A percentile compares a stretch with the other conserved stretches of the same genome.
Evolutionary conservation across 2,797 vertebrate genomes (phyloP).

Genomic region (Enteromius fasciolatus): DNA sequence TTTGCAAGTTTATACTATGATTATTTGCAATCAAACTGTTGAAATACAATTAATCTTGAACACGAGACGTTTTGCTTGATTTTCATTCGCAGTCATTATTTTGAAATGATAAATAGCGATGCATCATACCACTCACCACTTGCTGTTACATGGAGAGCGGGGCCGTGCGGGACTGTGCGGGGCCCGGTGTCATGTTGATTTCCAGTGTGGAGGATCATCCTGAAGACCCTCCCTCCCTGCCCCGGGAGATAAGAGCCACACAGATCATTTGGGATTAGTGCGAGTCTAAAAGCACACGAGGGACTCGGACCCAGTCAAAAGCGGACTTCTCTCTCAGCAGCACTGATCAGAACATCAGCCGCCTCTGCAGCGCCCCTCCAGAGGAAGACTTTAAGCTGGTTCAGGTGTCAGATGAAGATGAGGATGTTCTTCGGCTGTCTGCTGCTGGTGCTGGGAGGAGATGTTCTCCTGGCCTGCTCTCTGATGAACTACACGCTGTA

Average conservation of each 20-base stretch:
- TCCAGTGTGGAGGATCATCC: conserved; percentile 2
- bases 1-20: not conserved
- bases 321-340: not conserved
- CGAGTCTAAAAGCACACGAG: conserved; percentile 65
- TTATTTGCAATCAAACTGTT: not conserved
- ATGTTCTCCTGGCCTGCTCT: conserved; percentile 73
- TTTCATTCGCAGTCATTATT: not conserved
- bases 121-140: not conserved
- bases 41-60: not conserved
- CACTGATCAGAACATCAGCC: not conserved
- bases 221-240: conserved; percentile 12
- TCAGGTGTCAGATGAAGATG: conserved; percentile 16
- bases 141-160: conserved; percentile 29
- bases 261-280: conserved; percentile 59
- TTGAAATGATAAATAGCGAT: conserved; percentile 8
- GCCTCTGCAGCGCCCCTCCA: not conserved
- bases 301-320: not conserved
- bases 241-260: conserved; percentile 42
- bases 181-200: conserved; percentile 39
- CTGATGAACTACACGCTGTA: conserved; percentile 83
- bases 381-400: not conserved
- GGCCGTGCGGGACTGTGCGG: not conserved
- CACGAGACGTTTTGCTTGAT: not conserved
- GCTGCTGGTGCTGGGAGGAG: conserved; percentile 71
- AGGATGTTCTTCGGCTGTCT: conserved; percentile 56